Conservation (phyloP, 2,888 invertebrate species). For the Cantharis rustica region DNA sequence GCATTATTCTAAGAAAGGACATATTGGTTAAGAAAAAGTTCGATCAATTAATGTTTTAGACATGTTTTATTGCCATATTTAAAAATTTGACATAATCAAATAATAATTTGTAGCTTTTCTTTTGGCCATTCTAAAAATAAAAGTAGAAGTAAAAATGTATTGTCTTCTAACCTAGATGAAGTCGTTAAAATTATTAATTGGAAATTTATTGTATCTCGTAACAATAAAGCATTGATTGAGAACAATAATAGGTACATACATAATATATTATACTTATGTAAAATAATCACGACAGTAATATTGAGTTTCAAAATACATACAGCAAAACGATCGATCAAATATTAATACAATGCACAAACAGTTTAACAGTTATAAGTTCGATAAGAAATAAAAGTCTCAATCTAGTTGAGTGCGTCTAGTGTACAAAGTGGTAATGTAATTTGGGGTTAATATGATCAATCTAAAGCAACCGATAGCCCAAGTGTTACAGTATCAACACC, state of each 20-base stretch:
- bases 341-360: constrained; percentile 15
- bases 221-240: neutral
- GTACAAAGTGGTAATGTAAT: constrained; percentile 42
- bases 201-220: neutral
- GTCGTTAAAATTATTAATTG: neutral
- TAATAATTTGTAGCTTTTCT: neutral
- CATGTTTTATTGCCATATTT: neutral
- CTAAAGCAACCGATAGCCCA: constrained; percentile 36
- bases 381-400: constrained; percentile 23
- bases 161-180: neutral
- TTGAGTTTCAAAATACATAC: neutral
- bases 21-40: neutral
- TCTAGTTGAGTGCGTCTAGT: constrained; percentile 32
- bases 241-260: neutral
- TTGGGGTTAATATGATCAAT: constrained; percentile 47
- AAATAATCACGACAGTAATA: neutral
- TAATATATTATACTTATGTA: neutral
- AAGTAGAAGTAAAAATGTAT: neutral
- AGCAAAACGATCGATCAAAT: constrained; percentile 12
- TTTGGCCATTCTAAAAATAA: neutral
- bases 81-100: neutral
- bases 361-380: constrained; percentile 14
- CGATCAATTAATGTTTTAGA: neutral
- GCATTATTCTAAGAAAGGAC: neutral
- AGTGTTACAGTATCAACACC: constrained; percentile 38